Percentiles rank a stretch among this genome's conserved stretches.
phyloP scores from a whole-genome alignment of 37 sponge, comb jelly and placozoan genomes.

The Theonella swinhoei region DNA sequence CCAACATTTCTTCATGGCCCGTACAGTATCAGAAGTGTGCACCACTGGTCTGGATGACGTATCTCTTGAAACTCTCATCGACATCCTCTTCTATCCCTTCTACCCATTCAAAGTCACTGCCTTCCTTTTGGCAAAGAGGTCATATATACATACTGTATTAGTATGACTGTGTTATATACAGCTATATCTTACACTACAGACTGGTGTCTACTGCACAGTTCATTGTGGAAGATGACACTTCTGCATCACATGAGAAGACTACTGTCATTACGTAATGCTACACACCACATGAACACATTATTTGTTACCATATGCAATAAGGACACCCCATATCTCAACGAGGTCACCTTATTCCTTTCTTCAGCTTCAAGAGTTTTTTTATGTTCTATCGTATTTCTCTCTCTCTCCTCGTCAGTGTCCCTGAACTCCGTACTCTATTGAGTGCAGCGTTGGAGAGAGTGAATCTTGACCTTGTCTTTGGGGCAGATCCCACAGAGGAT shows the following conservation, averaged over 20 bases:
- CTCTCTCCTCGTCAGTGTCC: neutral
- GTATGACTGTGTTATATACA: neutral
- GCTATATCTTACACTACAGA: neutral
- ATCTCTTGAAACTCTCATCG: slow-evolving; percentile 4
- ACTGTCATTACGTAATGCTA: too few species aligned
- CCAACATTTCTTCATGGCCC: slow-evolving; percentile 14
- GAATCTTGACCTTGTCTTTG: slow-evolving; percentile 48
- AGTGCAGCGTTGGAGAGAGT: slow-evolving; percentile 30
- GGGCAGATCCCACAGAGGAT: slow-evolving; percentile 14
- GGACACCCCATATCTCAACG: too few species aligned
- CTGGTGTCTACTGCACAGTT: neutral
- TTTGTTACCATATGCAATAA: too few species aligned
- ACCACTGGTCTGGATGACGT: neutral
- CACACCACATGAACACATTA: too few species aligned
- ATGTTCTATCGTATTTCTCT: too few species aligned
- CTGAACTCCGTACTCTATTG: slow-evolving; percentile 1
- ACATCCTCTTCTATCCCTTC: slow-evolving; percentile 1
- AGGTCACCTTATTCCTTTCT: too few species aligned
- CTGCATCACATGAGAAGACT: too few species aligned
- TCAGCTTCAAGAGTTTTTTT: neutral
- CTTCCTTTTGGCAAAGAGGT: slow-evolving; percentile 42
- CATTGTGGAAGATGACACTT: neutral
- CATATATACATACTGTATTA: neutral
- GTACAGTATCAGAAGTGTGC: neutral
- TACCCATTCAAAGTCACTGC: slow-evolving; percentile 38